Percentiles rank a stretch among this genome's conserved stretches.
phyloP scores from a whole-genome alignment of 2,113 vertebrate species.

The Osmerus mordax region DNA sequence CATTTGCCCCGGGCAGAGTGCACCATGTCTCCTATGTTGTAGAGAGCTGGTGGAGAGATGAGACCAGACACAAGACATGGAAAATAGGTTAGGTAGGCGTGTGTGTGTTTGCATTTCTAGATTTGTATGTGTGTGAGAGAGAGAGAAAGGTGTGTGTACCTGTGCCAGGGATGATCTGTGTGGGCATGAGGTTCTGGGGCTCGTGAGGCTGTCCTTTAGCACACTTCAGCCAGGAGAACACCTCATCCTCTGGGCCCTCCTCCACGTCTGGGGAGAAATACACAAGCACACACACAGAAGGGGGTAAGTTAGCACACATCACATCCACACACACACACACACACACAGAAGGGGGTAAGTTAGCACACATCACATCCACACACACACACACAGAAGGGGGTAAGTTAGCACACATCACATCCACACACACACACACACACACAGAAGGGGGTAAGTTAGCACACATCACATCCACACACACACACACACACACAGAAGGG shows the following conservation, averaged over 20 bases:
- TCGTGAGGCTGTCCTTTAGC: conserved; percentile 97
- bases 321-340: conserved; percentile 1
- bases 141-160: conserved; percentile 66
- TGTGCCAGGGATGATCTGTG: conserved; percentile 97
- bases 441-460: background rate
- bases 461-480: too few species aligned
- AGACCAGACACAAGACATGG: background rate
- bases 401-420: too few species aligned
- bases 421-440: too few species aligned
- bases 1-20: conserved; percentile 96
- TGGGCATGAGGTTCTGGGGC: conserved; percentile 98
- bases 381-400: too few species aligned
- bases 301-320: too few species aligned
- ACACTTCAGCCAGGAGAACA: conserved; percentile 97
- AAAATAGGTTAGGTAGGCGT: background rate
- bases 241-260: conserved; percentile 90
- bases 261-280: conserved; percentile 75
- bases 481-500: too few species aligned
- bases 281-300: background rate
- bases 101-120: background rate
- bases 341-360: background rate
- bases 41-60: conserved; percentile 79
- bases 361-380: too few species aligned
- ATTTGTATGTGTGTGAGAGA: background rate
- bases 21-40: conserved; percentile 98